Conservation (phyloP, 2,888 invertebrate species). For the Pilophorus perplexus region DNA sequence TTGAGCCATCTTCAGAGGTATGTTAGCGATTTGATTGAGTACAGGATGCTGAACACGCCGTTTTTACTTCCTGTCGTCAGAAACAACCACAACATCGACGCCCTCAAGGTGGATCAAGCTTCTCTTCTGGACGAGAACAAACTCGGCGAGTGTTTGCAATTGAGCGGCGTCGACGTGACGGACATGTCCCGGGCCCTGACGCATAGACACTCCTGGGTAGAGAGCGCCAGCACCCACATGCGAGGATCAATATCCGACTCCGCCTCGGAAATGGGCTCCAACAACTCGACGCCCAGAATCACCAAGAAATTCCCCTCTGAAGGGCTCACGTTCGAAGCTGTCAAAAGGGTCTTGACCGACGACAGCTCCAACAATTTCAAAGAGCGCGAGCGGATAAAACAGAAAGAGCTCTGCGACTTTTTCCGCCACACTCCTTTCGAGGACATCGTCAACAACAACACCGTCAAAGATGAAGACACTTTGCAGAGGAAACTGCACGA, state of each 20-base stretch:
- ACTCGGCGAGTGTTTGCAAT: constrained; percentile 73
- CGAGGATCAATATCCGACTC: constrained; percentile 66
- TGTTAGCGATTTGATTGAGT: constrained; percentile 63
- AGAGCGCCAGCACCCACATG: constrained; percentile 57
- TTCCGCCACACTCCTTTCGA: constrained; percentile 69
- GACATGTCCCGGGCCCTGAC: constrained; percentile 55
- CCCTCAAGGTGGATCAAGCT: constrained; percentile 51
- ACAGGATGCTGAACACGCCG: constrained; percentile 61
- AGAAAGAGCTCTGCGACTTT: constrained; percentile 60
- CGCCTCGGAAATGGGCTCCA: constrained; percentile 79
- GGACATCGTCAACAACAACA: constrained; percentile 64
- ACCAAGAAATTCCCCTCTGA: constrained; percentile 66
- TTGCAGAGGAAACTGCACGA: constrained; percentile 85
- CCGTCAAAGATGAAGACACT: constrained; percentile 71
- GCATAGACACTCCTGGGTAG: constrained; percentile 77
- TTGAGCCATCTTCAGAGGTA: constrained; percentile 56
- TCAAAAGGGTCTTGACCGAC: constrained; percentile 82
- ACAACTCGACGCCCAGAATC: constrained; percentile 84
- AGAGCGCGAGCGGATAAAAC: constrained; percentile 62
- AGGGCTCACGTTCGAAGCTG: constrained; percentile 85
- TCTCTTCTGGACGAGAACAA: constrained; percentile 52
- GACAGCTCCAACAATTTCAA: constrained; percentile 69
- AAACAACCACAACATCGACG: constrained; percentile 58
- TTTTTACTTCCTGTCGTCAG: constrained; percentile 65
- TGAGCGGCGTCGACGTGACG: constrained; percentile 69